Conservation (phyloP, 2,797 vertebrate genomes). For the Acanthurus tractus region DNA sequence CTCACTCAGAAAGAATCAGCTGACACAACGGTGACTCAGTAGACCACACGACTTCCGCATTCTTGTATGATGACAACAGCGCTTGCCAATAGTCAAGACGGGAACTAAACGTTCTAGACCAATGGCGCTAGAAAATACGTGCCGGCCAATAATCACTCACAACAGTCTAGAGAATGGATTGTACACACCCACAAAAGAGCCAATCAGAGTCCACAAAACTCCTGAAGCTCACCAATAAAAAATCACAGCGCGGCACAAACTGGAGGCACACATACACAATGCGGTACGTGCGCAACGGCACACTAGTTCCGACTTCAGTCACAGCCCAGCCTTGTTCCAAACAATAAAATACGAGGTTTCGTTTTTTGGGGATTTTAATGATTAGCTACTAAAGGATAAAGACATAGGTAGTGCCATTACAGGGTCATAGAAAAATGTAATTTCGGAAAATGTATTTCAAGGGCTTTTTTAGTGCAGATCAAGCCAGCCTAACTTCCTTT, state of each 20-base stretch:
- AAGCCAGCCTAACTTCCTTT: no score
- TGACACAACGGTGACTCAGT: constrained; percentile 91
- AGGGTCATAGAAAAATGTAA: no score
- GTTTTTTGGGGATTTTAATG: not conserved
- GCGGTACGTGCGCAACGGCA: constrained; percentile 32
- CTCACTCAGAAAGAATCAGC: constrained; percentile 90
- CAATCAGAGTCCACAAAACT: constrained; percentile 68
- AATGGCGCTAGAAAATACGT: constrained; percentile 46
- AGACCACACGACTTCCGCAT: constrained; percentile 88
- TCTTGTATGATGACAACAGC: constrained; percentile 77
- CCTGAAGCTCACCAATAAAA: constrained; percentile 83
- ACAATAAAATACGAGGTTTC: not conserved
- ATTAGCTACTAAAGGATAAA: no score
- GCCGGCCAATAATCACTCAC: constrained; percentile 64
- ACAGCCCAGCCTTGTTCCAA: not conserved
- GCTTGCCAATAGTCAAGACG: constrained; percentile 66
- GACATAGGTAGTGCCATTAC: no score
- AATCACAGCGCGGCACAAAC: constrained; percentile 90
- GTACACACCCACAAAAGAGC: constrained; percentile 83
- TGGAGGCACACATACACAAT: constrained; percentile 49
- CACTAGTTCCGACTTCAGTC: not conserved
- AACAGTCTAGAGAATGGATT: constrained; percentile 30
- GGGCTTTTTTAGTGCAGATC: no score
- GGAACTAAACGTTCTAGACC: constrained; percentile 10
- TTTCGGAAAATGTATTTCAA: no score